A percentile compares a stretch with the other conserved stretches of the same genome.
Evolutionary conservation across 2,797 vertebrate genomes (phyloP).

Genomic region (Otus scops): DNA sequence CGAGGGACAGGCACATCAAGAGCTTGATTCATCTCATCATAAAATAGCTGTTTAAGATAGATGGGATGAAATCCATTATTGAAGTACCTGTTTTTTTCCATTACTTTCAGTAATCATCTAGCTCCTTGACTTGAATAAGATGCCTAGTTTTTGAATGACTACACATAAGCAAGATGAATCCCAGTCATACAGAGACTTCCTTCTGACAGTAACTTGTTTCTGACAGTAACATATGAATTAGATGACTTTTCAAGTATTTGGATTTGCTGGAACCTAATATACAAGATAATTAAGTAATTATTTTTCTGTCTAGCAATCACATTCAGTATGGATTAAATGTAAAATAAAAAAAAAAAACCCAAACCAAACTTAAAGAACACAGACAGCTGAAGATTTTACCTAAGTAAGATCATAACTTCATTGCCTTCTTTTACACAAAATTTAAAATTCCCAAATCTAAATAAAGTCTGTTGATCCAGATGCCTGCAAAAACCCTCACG

Average conservation of each 20-base stretch:
- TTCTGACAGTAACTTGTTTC: not conserved
- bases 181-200: not conserved
- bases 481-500: rapidly evolving
- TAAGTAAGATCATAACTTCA: not conserved
- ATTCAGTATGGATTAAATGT: not conserved
- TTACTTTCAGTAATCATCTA: not conserved
- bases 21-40: not conserved
- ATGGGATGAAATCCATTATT: not conserved
- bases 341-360: not conserved
- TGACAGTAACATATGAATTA: not conserved
- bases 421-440: not conserved
- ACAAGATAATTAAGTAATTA: not conserved
- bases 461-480: not conserved
- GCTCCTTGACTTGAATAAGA: not conserved
- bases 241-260: not conserved
- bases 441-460: slow-evolving; percentile 1
- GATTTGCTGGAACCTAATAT: not conserved
- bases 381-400: not conserved
- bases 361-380: not conserved
- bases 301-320: not conserved
- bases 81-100: not conserved
- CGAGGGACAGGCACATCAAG: not conserved
- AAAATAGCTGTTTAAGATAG: not conserved
- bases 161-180: not conserved
- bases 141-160: not conserved